These are phyloP conservation scores for Enteromius radiatus DNA, from an alignment of 2,797 vertebrate genomes.

Conservation along the genomic window DNA sequence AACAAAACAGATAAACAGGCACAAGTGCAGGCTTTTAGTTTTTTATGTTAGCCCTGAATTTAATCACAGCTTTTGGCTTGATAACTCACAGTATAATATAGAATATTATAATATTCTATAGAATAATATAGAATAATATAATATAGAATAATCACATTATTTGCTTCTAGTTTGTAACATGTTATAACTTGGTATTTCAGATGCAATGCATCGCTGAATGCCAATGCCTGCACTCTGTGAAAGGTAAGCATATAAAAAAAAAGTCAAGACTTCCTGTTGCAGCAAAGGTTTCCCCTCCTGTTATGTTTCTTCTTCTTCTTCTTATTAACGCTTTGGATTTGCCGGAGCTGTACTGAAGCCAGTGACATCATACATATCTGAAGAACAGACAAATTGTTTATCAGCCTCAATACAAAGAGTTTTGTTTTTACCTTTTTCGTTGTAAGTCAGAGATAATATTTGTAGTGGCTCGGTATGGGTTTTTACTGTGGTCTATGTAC, in stretches of 20 bases:
- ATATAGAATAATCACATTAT: conserved; percentile 1
- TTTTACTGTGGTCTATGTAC: background rate
- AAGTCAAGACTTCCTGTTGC: conserved; percentile 2
- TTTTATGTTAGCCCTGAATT: background rate
- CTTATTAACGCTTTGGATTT: conserved; percentile 57
- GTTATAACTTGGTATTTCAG: conserved; percentile 6
- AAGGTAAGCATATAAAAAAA: background rate
- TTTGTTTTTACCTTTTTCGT: background rate
- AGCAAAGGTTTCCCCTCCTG: background rate
- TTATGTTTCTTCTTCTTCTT: conserved; percentile 24
- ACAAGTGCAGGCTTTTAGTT: background rate
- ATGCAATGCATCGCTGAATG: background rate
- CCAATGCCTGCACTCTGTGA: background rate
- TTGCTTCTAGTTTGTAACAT: conserved; percentile 10
- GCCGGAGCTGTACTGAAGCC: conserved; percentile 63
- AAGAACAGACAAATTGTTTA: conserved; percentile 25
- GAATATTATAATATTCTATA: too few relatives aligned
- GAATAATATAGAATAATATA: background rate
- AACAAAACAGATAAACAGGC: background rate
- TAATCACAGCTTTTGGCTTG: conserved; percentile 5
- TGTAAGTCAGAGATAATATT: background rate
- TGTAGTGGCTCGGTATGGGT: background rate
- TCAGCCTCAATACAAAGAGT: background rate
- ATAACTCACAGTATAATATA: conserved; percentile 11
- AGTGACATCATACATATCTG: conserved; percentile 68